These are phyloP conservation scores for Ophiodon elongatus DNA, from an alignment of 2,113 vertebrate genomes.

Conservation along the genomic window DNA sequence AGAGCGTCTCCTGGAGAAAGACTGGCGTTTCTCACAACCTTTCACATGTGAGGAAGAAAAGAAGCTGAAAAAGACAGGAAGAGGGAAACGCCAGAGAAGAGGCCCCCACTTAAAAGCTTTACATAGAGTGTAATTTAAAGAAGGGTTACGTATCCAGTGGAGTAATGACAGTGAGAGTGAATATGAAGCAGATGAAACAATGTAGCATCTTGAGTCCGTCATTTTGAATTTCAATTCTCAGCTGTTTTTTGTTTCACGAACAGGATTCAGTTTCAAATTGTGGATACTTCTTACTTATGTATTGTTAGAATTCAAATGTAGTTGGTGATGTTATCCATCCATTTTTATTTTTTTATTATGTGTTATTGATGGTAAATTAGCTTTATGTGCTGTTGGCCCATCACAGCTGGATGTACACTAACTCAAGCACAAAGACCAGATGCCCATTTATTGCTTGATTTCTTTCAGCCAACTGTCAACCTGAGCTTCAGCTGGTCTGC, in stretches of 20 bases:
- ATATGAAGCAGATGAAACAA: conserved; percentile 55
- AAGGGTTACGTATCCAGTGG: conserved; percentile 78
- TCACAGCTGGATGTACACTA: conserved; percentile 15
- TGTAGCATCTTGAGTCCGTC: neutral
- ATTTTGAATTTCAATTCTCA: conserved; percentile 15
- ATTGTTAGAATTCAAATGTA: neutral
- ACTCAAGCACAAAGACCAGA: conserved; percentile 59
- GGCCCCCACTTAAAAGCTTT: conserved; percentile 78
- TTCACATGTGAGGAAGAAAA: conserved; percentile 55
- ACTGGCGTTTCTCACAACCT: conserved; percentile 73
- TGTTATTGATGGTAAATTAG: neutral
- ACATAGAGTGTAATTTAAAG: conserved; percentile 88
- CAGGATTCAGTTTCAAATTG: neutral
- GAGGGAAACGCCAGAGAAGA: conserved; percentile 74
- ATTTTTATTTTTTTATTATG: neutral
- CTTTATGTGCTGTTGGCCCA: conserved; percentile 15
- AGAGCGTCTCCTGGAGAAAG: conserved; percentile 57
- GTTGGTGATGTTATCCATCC: neutral
- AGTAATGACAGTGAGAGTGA: conserved; percentile 45
- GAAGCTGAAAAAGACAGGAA: conserved; percentile 43
- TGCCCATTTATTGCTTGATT: conserved; percentile 57
- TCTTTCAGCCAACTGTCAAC: conserved; percentile 60
- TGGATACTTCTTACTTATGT: neutral
- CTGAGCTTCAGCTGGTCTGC: conserved; percentile 55
- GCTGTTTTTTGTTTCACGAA: conserved; percentile 8